Evolutionary conservation across 2,797 vertebrate genomes (phyloP).

Genomic region (Meriones psammophilus): DNA sequence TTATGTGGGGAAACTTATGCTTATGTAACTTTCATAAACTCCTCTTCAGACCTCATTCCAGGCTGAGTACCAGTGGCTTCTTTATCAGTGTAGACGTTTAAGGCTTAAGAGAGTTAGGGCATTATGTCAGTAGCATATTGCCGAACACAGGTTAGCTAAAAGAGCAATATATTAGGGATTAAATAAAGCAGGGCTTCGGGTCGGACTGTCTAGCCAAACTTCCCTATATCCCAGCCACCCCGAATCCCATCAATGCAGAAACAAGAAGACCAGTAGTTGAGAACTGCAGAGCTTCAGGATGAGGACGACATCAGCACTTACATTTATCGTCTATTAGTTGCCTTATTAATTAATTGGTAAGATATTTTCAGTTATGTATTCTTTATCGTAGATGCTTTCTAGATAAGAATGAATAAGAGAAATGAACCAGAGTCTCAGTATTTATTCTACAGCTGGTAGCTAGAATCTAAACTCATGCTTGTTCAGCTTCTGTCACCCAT

Average conservation of each 20-base stretch:
- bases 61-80: background rate
- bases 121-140: conserved; percentile 23
- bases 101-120: conserved; percentile 23
- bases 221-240: background rate
- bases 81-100: background rate
- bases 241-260: background rate
- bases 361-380: background rate
- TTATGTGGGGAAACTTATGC: background rate
- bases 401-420: background rate
- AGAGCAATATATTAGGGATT: background rate
- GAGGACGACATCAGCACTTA: background rate
- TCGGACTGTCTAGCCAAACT: background rate
- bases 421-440: background rate
- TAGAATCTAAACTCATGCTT: conserved; percentile 10
- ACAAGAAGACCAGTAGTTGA: background rate
- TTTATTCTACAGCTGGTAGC: background rate
- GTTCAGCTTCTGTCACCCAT: background rate
- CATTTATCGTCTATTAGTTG: background rate
- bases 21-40: conserved; percentile 34
- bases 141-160: conserved; percentile 1
- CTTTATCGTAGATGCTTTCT: background rate
- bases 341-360: background rate
- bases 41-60: background rate
- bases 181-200: background rate
- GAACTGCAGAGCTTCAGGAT: background rate